phyloP scores from a whole-genome alignment of 2,113 vertebrate genomes.

The Lucifuga dentata region DNA sequence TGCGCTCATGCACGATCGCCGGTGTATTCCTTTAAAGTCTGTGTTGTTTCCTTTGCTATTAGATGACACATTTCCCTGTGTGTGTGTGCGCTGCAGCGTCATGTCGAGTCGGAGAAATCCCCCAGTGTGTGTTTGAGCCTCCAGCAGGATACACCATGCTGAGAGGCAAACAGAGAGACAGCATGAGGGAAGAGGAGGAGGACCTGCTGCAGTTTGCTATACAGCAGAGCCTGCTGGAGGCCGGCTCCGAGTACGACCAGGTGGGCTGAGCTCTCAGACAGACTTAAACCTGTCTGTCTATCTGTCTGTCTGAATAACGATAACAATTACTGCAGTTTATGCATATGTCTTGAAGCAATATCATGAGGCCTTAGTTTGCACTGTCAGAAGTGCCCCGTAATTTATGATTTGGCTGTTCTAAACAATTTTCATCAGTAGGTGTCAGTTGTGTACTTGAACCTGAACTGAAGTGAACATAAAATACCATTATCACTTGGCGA shows the following conservation, averaged over 20 bases:
- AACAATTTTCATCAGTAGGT: too few species aligned
- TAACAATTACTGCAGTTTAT: too few species aligned
- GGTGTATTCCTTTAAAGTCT: not conserved
- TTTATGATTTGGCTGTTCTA: too few species aligned
- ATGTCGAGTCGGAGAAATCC: conserved; percentile 91
- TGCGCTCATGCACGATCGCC: not conserved
- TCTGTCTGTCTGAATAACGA: too few species aligned
- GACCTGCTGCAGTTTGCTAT: conserved; percentile 97
- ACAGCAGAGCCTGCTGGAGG: conserved; percentile 97
- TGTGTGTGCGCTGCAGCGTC: conserved; percentile 82
- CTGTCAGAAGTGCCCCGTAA: too few species aligned
- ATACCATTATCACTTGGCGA: too few species aligned
- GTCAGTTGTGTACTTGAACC: too few species aligned
- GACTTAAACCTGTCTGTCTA: too few species aligned
- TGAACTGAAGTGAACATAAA: too few species aligned
- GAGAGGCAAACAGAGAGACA: conserved; percentile 90
- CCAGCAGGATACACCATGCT: conserved; percentile 93
- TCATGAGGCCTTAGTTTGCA: too few species aligned
- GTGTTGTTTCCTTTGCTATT: conserved; percentile 8
- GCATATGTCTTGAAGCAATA: too few species aligned
- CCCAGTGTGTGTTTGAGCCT: conserved; percentile 91
- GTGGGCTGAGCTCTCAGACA: conserved; percentile 68
- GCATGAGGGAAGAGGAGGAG: conserved; percentile 89
- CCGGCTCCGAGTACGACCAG: conserved; percentile 96
- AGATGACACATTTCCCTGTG: conserved; percentile 32